Evolutionary conservation across 2,888 invertebrate species (phyloP).

Genomic region (Rhamnusium bicolor): DNA sequence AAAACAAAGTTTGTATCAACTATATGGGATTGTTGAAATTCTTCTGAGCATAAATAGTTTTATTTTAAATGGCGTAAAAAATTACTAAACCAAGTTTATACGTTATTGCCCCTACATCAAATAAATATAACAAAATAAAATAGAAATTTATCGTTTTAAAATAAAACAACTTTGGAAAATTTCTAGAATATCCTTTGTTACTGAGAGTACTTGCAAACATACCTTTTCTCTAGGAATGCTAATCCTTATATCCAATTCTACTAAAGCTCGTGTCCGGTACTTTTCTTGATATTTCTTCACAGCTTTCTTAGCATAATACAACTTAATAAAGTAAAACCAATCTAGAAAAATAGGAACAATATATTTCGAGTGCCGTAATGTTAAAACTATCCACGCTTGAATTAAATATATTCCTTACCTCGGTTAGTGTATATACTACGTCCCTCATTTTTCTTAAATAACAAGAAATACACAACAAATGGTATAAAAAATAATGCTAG

Average conservation of each 20-base stretch:
- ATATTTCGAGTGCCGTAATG: background rate
- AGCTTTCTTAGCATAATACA: constrained; percentile 57
- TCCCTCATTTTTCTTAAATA: constrained; percentile 54
- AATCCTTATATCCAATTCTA: constrained; percentile 54
- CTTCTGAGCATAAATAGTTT: too few species aligned
- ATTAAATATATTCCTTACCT: constrained; percentile 52
- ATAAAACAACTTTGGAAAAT: too few species aligned
- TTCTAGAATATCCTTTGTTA: background rate
- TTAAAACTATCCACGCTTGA: background rate
- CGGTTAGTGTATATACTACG: constrained; percentile 50
- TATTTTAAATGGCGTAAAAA: background rate
- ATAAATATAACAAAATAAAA: too few species aligned
- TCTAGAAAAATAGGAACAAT: constrained; percentile 49
- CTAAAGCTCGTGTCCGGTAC: constrained; percentile 42
- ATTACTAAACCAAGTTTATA: too few species aligned
- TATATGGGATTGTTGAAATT: too few species aligned
- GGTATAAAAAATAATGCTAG: constrained; percentile 58
- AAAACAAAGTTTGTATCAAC: too few species aligned
- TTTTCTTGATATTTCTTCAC: constrained; percentile 58
- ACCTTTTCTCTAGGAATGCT: constrained; percentile 63
- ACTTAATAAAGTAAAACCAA: constrained; percentile 63
- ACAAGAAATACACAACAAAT: constrained; percentile 59
- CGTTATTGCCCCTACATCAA: too few species aligned
- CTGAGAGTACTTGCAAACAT: constrained; percentile 21
- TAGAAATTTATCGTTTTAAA: too few species aligned